Base-by-base conservation (phyloP, 2,797 vertebrate species). In the Scleropages formosus region DNA sequence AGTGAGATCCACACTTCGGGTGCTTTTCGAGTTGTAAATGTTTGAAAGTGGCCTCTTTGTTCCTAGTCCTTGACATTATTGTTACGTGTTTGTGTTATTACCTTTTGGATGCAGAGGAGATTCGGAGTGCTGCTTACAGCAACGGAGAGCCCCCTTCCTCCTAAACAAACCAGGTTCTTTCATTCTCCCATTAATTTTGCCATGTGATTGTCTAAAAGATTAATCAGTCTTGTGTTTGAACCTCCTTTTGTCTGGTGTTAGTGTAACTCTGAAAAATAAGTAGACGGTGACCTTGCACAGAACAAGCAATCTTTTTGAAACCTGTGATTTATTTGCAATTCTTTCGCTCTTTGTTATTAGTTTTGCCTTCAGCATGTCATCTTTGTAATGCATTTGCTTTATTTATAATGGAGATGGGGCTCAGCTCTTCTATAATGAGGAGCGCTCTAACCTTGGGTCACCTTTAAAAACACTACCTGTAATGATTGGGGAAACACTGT, bases 301-400 rank as follows among this genome's bases (percentile, higher is more conserved):
- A 58, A 31, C 49, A 75, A 82, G 77, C 79, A 80, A 82, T 83
- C 74, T 77, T 78, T 71, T 78, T 72, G 59, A 77, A 67, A 26
- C 65, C 66, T 78, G 62, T 13, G 60, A 61, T 53, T 78, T 58
- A 74, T 81, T 80, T 78, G 61, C 58, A 51, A 61, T 76, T 77
- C 69, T 78, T 60, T 75, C 71, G 69, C 78, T 16, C 51, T 60
- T 71, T 53, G 39, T 70, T 80, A 75, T 80, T 78, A 81, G 72
- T 73, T 8, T 63, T 71, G 63, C 79, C 63, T 73, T 78, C 49
- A 51, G 16, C 15, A n/a, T 26, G 27, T 47, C n/a, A 9, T 56
- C 18, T n/a, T 11, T 46, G 58, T 81, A 81, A 80, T 83, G 80
- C 79, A 79, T 83, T 79, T 78, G 79, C 76, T 80, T 80, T 81